These are phyloP conservation scores for Diloba caeruleocephala DNA, from an alignment of 2,888 invertebrate genomes.

Conservation along the genomic window DNA sequence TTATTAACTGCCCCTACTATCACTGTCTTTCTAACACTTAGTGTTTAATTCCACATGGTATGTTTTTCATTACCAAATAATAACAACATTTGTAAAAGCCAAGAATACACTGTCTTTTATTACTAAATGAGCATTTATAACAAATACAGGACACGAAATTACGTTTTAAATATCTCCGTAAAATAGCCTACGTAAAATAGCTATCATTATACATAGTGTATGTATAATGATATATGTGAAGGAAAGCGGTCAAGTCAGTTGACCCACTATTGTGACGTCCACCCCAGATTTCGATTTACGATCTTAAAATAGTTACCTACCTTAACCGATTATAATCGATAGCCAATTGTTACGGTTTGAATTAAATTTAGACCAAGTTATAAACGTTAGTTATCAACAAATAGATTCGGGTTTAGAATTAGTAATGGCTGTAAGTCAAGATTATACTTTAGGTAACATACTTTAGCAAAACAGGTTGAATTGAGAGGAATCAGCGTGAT, in stretches of 20 bases:
- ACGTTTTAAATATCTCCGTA: conserved; percentile 8
- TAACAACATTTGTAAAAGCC: too few species aligned
- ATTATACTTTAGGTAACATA: conserved; percentile 16
- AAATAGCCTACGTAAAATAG: conserved; percentile 13
- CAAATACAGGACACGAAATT: background rate
- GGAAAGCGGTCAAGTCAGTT: conserved; percentile 32
- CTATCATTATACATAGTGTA: conserved; percentile 7
- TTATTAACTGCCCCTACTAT: too few species aligned
- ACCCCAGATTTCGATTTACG: conserved; percentile 29
- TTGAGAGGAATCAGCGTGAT: conserved; percentile 40
- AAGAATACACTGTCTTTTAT: too few species aligned
- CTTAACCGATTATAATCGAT: conserved; percentile 31
- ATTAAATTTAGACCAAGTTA: background rate
- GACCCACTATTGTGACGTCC: conserved; percentile 41
- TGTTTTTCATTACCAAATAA: too few species aligned
- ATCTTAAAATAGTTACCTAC: conserved; percentile 28
- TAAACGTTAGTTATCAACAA: background rate
- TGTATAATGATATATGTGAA: conserved; percentile 23
- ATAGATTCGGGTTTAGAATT: conserved; percentile 1
- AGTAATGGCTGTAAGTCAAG: conserved; percentile 1
- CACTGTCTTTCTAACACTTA: too few species aligned
- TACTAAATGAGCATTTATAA: too few species aligned
- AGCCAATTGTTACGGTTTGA: conserved; percentile 8
- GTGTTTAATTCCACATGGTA: too few species aligned
- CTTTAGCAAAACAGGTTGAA: conserved; percentile 18